Evolutionary conservation across 1,140 invertebrate species (phyloP).

Genomic region (Aricia agestis): DNA sequence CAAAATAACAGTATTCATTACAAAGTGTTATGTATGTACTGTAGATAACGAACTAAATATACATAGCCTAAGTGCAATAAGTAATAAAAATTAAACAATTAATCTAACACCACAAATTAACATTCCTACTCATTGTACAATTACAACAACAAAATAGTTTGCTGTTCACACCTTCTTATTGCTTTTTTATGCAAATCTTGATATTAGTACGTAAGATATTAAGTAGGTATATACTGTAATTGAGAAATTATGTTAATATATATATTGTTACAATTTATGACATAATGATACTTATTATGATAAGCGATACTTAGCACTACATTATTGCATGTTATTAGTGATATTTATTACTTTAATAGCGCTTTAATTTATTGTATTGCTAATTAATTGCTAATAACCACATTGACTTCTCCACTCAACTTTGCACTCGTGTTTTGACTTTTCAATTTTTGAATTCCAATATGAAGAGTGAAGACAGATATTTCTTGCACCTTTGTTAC

Average conservation of each 20-base stretch:
- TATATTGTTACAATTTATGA: slow-evolving; percentile 8
- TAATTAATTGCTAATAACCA: neutral
- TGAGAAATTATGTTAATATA: slow-evolving; percentile 4
- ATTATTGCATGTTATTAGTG: neutral
- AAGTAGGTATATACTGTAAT: slow-evolving; percentile 2
- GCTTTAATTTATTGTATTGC: neutral
- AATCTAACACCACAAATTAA: neutral
- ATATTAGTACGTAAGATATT: neutral
- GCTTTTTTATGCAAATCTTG: slow-evolving; percentile 10
- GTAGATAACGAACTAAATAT: too few species aligned
- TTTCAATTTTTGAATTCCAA: neutral
- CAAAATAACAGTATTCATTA: too few species aligned
- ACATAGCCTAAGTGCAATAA: neutral
- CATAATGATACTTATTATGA: neutral
- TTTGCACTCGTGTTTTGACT: neutral
- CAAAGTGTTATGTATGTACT: too few species aligned
- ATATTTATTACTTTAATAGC: neutral
- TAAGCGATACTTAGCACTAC: neutral
- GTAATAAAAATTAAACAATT: neutral
- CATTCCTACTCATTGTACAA: neutral
- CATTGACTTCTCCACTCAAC: neutral
- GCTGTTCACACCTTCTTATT: slow-evolving; percentile 4
- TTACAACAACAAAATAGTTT: slow-evolving; percentile 8
- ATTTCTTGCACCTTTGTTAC: too few species aligned
- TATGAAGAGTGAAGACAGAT: neutral